Evolutionary conservation across 2,888 invertebrate genomes (phyloP).

Genomic region (Folsomia manolachei): DNA sequence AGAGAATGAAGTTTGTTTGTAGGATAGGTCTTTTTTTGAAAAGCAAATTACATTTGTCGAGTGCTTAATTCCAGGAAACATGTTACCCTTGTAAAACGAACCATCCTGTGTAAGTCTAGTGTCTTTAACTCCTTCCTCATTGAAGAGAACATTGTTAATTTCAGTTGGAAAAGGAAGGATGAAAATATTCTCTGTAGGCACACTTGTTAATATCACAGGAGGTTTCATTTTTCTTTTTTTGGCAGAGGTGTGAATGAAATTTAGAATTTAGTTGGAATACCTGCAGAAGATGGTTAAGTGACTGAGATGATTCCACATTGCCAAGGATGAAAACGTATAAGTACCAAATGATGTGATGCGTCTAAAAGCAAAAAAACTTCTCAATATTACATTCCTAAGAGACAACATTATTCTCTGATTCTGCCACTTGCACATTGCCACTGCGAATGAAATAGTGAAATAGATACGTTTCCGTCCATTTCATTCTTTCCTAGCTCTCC

Average conservation of each 20-base stretch:
- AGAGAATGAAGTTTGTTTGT: slow-evolving; percentile 10
- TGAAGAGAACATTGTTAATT: too few species aligned
- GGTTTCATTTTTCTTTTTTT: background rate
- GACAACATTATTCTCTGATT: background rate
- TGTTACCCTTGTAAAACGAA: slow-evolving; percentile 15
- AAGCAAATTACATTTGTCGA: slow-evolving; percentile 43
- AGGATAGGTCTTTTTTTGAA: background rate
- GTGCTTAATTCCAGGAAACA: slow-evolving; percentile 22
- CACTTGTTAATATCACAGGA: slow-evolving; percentile 15
- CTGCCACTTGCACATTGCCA: background rate
- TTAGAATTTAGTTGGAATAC: background rate
- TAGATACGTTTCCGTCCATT: slow-evolving; percentile 5
- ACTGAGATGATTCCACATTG: background rate
- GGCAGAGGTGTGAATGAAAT: background rate
- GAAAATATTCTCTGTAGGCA: slow-evolving; percentile 3
- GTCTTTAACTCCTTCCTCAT: slow-evolving; percentile 8
- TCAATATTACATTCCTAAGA: slow-evolving; percentile 14
- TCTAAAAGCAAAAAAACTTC: background rate
- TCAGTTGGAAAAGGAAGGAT: background rate
- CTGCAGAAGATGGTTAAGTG: background rate
- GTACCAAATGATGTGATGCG: too few species aligned
- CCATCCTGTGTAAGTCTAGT: slow-evolving; percentile 12
- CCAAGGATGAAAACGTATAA: background rate
- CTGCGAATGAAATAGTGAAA: background rate
- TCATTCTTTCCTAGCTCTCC: too few species aligned